Evolutionary conservation across 1,140 invertebrate genomes (phyloP), one percentile per base, ranked within the genome.

Genomic region (Conus ventricosus): DNA sequence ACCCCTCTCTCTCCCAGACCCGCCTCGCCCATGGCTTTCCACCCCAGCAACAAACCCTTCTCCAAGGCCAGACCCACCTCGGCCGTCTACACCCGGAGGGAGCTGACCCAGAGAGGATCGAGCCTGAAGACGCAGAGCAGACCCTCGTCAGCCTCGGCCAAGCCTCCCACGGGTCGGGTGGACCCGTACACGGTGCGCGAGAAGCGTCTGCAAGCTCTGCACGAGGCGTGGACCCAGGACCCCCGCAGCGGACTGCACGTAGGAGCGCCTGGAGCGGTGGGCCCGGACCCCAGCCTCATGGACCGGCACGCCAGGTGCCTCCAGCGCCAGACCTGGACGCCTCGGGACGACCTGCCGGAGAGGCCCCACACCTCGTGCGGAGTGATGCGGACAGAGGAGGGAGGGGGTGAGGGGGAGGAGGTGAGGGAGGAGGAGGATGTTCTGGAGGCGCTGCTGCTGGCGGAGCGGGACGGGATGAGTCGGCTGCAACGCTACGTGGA

Each of bases 171-270:
- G 80, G 39, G 27, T 54, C 80, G 80, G 51, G 17, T 54, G 51
- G 80, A 84, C 55, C 82, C 82, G 25, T 84, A 63, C 82, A 84
- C 82, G 57, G 82, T 84, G 57, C 82, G 82, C 4, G 23, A 84
- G 51, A 54, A 53, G 55, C 54, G 82, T 4, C 53, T 84, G 23
- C 55, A 23, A 25, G 82, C 82, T 11, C 10, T 84, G 82, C 82
- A 67, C 27, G 39, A 84, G 57, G 82, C 82, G 5, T 84, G 82
- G 82, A 20, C 55, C 7, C 53, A 63, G 10, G 82, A 84, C 25
- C 82, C 82, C 11, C 54, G 82, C 10, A 84, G 82, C 55, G 82
- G 82, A 17, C 82, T 84, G 25, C 82, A 84, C n/a, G 27, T 84
- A 6, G 55, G 55, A 11, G 53, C 82, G 3, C 13, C 6, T 1